These are phyloP conservation scores for Polyommatus icarus DNA, from an alignment of 2,888 invertebrate species.

Conservation along the genomic window DNA sequence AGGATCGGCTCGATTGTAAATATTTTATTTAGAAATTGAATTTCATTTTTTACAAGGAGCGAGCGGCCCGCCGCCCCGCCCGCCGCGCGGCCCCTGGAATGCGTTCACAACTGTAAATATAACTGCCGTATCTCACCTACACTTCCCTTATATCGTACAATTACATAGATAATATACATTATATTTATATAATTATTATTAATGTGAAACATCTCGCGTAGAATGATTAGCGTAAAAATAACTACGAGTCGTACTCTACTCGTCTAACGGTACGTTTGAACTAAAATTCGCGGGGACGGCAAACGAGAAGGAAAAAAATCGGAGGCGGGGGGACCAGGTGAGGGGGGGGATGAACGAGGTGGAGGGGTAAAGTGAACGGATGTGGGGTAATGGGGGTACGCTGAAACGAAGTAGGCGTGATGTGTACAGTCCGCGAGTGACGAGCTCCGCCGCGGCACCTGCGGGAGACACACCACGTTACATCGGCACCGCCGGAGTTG, in stretches of 20 bases:
- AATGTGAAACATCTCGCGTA: conserved; percentile 56
- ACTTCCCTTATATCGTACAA: conserved; percentile 61
- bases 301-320: not conserved
- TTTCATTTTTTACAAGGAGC: not conserved
- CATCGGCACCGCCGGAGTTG: not conserved
- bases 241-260: conserved; percentile 27
- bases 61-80: conserved; percentile 33
- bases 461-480: not conserved
- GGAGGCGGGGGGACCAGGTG: not conserved
- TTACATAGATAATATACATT: conserved; percentile 61
- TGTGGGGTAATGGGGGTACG: conserved; percentile 18
- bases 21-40: conserved; percentile 10
- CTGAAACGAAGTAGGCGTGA: conserved; percentile 33
- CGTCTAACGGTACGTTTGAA: conserved; percentile 32
- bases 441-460: conserved; percentile 31
- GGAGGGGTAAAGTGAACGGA: conserved; percentile 20
- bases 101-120: conserved; percentile 49
- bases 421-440: conserved; percentile 33
- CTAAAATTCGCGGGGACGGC: conserved; percentile 25
- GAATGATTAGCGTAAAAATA: conserved; percentile 54
- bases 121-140: conserved; percentile 49
- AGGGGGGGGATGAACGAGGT: not conserved
- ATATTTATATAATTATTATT: conserved; percentile 44
- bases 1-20: not conserved
- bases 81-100: conserved; percentile 52